Evolutionary conservation across 1,140 invertebrate genomes (phyloP).

Genomic region (Xylocopa sonorina): DNA sequence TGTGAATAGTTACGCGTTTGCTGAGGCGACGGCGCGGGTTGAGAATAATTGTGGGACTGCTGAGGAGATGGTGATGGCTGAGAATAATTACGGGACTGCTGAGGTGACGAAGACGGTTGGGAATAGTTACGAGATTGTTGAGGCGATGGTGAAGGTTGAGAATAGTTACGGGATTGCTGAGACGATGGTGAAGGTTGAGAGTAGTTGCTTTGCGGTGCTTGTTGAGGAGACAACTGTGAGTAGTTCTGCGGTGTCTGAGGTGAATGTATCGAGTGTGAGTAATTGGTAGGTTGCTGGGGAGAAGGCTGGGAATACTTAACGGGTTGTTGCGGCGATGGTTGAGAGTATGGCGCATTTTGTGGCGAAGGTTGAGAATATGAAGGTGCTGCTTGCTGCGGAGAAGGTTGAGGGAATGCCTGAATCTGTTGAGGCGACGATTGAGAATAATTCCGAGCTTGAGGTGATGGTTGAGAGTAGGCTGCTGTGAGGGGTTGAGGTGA

Average conservation of each 20-base stretch:
- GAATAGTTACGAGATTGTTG: slow-evolving; percentile 68
- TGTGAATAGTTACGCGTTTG: slow-evolving; percentile 71
- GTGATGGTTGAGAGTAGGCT: slow-evolving; percentile 66
- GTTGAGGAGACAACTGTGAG: slow-evolving; percentile 68
- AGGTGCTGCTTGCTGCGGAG: slow-evolving; percentile 54
- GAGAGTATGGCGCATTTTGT: slow-evolving; percentile 56
- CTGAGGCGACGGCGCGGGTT: slow-evolving; percentile 67
- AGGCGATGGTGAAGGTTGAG: slow-evolving; percentile 64
- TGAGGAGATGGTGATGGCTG: slow-evolving; percentile 65
- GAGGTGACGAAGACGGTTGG: slow-evolving; percentile 64
- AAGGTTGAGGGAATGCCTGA: slow-evolving; percentile 53
- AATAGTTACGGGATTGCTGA: slow-evolving; percentile 68
- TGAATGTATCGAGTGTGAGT: slow-evolving; percentile 64
- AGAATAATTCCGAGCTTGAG: slow-evolving; percentile 69
- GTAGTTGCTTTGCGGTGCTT: slow-evolving; percentile 63
- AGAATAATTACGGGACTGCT: slow-evolving; percentile 66
- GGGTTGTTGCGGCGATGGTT: slow-evolving; percentile 55
- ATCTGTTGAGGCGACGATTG: slow-evolving; percentile 73
- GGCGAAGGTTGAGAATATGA: slow-evolving; percentile 57
- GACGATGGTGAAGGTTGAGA: slow-evolving; percentile 73
- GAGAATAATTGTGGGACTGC: slow-evolving; percentile 65
- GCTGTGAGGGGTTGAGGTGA: slow-evolving; percentile 72
- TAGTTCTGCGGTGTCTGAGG: slow-evolving; percentile 66
- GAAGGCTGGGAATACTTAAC: slow-evolving; percentile 63
- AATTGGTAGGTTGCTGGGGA: slow-evolving; percentile 62